Base-by-base conservation (phyloP, 2,113 vertebrate species). In the Syngnathoides biaculeatus region DNA sequence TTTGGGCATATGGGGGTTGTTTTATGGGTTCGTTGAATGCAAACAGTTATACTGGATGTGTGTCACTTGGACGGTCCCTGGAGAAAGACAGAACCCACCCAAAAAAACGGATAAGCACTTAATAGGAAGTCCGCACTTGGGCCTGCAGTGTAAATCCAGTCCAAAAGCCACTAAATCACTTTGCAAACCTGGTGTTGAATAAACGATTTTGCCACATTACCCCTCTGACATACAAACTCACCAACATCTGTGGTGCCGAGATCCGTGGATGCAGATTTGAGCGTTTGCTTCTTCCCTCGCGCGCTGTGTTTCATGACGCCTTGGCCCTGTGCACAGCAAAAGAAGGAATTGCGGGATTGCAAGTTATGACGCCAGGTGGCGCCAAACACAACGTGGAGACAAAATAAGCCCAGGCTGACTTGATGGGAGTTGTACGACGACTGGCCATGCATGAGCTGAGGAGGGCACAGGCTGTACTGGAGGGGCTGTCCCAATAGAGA, bases 191-290 rank as follows among this genome's bases (percentile, higher is more conserved):
- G 4, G 24, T 26, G 55, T 8, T 60, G 19, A 53, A 26, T 24
- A 26, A 55, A 55, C 8, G 0, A 58, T 27, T 60, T 60, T 63
- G 61, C 17, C n/a, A 39, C 11, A 27, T 5, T 1, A 47, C 12
- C 17, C 20, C 6, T 43, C 13, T 40, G 63, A 67, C 26, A 24
- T 50, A 67, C 26, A 20, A 20, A 81, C 96, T 95, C 90, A 94
- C 97, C 96, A 80, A 96, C 92, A 9, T 98, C 96, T 64, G 94
- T 94, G 2, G 94, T 96, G 71, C 96, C 97, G 13, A 99, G 93
- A 87, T 99, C 96, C 50, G 97, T 99, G 19, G 97, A 98, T 30
- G 94, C 94, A 15, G 96, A 98, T 79, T 98, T 98, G 59, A 98
- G 95, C 50, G 97, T 93, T 84, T 96, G 96, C 65, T 94, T 94